phyloP scores from a whole-genome alignment of 2,113 vertebrate species.

The Microtus ochrogaster region DNA sequence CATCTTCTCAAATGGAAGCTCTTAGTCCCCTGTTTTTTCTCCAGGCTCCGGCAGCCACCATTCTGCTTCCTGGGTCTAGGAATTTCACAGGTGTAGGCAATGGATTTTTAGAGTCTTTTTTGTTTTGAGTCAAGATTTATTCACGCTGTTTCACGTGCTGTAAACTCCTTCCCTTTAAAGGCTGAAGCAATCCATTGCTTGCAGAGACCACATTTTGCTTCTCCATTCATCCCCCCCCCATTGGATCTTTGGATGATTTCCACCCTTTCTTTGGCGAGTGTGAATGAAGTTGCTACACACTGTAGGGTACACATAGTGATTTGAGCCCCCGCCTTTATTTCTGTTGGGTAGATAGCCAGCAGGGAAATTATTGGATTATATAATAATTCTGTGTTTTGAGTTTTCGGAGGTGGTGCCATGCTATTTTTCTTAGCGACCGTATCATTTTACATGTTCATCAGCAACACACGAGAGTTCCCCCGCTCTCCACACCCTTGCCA shows the following conservation, averaged over 20 bases:
- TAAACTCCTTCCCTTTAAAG: not conserved
- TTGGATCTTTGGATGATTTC: not conserved
- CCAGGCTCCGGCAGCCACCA: too few relatives aligned
- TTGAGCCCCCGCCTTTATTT: not conserved
- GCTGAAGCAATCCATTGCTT: not conserved
- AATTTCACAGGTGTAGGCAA: not conserved
- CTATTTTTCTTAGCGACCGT: not conserved
- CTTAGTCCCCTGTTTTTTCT: not conserved
- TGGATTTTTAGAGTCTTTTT: not conserved
- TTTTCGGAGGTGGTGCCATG: not conserved
- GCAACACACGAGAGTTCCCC: not conserved
- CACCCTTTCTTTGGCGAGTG: not conserved
- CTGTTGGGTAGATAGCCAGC: not conserved
- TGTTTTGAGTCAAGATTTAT: not conserved
- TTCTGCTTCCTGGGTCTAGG: not conserved
- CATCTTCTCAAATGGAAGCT: not conserved
- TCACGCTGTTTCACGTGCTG: not conserved
- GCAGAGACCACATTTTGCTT: not conserved
- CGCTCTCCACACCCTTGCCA: not conserved
- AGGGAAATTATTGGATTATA: not conserved
- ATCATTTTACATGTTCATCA: not conserved
- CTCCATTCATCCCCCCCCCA: not conserved
- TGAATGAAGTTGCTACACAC: not conserved
- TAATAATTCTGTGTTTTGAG: constrained; percentile 26
- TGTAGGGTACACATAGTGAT: not conserved